Evolutionary conservation across 2,113 vertebrate species (phyloP), one percentile per base, ranked within the genome.

Genomic region (Sylvia atricapilla): DNA sequence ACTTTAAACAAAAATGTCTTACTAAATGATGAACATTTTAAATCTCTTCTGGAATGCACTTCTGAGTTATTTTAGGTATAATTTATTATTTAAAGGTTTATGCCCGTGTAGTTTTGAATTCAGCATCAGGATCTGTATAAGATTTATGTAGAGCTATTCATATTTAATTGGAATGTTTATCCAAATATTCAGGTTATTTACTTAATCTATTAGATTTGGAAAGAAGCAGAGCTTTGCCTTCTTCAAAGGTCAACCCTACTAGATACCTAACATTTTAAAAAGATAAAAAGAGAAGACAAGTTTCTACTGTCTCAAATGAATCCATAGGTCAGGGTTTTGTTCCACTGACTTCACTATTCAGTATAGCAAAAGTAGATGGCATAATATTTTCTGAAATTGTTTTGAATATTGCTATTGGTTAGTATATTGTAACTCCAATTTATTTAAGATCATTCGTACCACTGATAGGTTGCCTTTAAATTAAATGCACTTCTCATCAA

Each of bases 31-130:
- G 78, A 93, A 77, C 16, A 47, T 60, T 84, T 94, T 21, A 73
- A 89, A 62, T 96, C 35, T 90, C 87, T 84, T 84, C 81, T 83
- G 86, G 72, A 94, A 92, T 67, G 31, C 87, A 60, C 37, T 77
- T 89, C 27, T 74, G 47, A 70, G 49, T 78, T 94, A 81, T 75
- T 92, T 85, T 66, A 77, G 75, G 35, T 60, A 50, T 39, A 47
- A 93, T 89, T 94, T 92, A 90, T 87, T 94, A 52, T 88, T 81
- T 81, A 49, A 80, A 64, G 18, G 4, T 33, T 92, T 91, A 20
- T 87, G 60, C 52, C 37, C 64, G 25, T 72, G 66, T 78, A 84
- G 44, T 76, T 91, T 96, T 92, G 60, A 84, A 68, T 91, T 89
- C 62, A 0, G 2, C 55, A 49, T 87, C 64, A 60, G 53, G 31